Percentiles rank a stretch among this genome's conserved stretches.
phyloP scores from a whole-genome alignment of 1,140 invertebrate species.

The Brachionus plicatilis region DNA sequence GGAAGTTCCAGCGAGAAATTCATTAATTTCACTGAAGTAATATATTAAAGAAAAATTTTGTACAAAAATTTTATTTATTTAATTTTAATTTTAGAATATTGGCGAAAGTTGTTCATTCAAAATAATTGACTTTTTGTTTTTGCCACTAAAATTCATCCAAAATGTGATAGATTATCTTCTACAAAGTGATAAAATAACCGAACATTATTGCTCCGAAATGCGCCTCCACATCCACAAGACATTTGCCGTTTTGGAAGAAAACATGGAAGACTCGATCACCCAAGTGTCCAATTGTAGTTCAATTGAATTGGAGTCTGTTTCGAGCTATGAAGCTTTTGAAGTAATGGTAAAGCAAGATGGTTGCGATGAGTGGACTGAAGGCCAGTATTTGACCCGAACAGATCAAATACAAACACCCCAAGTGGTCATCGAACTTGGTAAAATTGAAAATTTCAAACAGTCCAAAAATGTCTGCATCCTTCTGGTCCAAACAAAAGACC shows the following conservation, averaged over 20 bases:
- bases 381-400: background rate
- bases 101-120: background rate
- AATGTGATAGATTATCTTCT: background rate
- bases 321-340: background rate
- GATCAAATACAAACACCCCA: background rate
- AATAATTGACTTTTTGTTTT: conserved; percentile 30
- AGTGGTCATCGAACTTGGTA: background rate
- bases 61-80: background rate
- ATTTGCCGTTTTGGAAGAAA: conserved; percentile 7
- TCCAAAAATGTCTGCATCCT: background rate
- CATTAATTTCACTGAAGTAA: conserved; percentile 6
- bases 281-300: conserved; percentile 1
- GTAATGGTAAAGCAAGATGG: background rate
- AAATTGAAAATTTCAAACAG: background rate
- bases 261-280: background rate
- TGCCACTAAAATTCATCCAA: conserved; percentile 26
- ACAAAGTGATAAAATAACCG: background rate
- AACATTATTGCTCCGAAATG: background rate
- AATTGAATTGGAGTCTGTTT: background rate
- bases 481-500: background rate
- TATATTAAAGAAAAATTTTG: background rate
- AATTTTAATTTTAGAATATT: background rate
- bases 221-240: background rate
- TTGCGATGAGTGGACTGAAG: background rate
- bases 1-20: background rate